Evolutionary conservation across 2,113 vertebrate genomes (phyloP), one percentile per base, ranked within the genome.

Genomic region (Cololabis saira): DNA sequence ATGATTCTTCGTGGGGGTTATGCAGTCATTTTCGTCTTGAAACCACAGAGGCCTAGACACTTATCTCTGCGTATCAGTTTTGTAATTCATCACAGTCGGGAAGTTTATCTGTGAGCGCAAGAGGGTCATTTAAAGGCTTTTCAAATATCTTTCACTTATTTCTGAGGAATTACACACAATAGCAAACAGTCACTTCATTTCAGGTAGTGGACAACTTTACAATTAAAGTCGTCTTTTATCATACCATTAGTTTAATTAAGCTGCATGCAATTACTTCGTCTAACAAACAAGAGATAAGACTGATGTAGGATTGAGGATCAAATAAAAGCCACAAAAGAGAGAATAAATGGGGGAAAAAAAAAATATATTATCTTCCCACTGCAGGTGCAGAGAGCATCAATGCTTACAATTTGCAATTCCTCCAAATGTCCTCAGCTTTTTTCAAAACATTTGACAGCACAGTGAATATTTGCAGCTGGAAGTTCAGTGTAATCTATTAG

Each of bases 231-330:
- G 59, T 15, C 0, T 0, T 42, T 12, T 53, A 66, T 58, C 57
- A 47, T 47, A 57, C 5, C 27, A 56, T 10, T 19, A 63, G 41
- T 58, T n/a, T 75, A 65, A 64, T 14, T 86, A 80, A 81, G 52
- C 76, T 64, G 74, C 71, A 79, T 77, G 85, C 78, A 71, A 78
- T 80, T 87, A 56, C 57, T 80, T 76, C 78, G 78, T 1, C 10
- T 41, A 62, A 73, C 6, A 55, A 76, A 42, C 41, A 58, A 65
- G 42, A 74, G 67, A 67, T 71, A 37, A 37, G 33, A 11, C 33
- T 37, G 6, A 37, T 7, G 33, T 37, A 37, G 33, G 33, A 37
- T 37, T 37, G 33, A 37, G 3, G 33, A 37, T 37, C 33, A 37
- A 4, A 37, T 37, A 37, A 37, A n/a, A 37, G 33, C 33, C 24